Conservation (phyloP, 2,113 vertebrate species). For the Burhinus oedicnemus region DNA sequence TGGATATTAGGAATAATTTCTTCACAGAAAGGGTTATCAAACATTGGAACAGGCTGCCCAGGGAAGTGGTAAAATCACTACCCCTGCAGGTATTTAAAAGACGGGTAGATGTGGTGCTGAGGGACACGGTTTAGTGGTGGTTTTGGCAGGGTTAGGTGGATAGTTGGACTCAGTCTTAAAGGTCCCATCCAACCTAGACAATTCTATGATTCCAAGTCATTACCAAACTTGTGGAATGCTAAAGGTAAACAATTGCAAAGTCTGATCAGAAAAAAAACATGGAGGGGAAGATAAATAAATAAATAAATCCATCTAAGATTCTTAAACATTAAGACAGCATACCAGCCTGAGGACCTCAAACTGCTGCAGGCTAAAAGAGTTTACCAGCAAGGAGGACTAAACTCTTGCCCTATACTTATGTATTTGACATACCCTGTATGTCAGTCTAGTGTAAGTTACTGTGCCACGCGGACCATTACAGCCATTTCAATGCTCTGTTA, state of each 20-base stretch:
- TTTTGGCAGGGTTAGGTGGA: no score
- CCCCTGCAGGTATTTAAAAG: no score
- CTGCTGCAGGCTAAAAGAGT: not conserved
- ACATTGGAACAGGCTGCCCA: no score
- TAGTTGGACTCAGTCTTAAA: no score
- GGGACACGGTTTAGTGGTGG: no score
- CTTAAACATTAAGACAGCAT: not conserved
- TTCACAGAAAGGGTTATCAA: no score
- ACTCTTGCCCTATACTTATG: rapidly evolving
- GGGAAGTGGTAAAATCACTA: no score
- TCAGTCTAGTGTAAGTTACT: not conserved
- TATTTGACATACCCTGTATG: not conserved
- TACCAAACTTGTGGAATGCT: not conserved
- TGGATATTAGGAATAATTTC: no score
- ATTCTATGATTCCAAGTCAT: no score
- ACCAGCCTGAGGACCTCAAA: not conserved
- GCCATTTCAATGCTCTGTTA: not conserved
- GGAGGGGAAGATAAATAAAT: not conserved
- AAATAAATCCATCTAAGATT: not conserved
- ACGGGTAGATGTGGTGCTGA: no score
- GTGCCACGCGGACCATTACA: no score
- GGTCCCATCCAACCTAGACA: no score
- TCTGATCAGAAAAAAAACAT: rapidly evolving
- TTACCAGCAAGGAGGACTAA: not conserved
- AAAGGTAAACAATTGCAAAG: not conserved